Base-by-base conservation (phyloP, 2,888 invertebrate species). In the Agrypnus murinus region DNA sequence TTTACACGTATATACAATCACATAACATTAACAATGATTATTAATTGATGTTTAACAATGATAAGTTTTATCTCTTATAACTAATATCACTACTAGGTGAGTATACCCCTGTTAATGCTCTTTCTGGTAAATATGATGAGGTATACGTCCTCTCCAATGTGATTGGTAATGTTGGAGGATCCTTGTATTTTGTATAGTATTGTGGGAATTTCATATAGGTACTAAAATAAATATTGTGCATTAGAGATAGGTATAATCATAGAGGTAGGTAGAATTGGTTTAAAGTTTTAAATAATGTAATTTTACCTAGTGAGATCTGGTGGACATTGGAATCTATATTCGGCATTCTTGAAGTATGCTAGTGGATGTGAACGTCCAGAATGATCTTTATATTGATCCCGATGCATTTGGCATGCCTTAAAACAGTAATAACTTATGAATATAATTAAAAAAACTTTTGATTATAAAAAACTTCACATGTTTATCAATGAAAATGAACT, bases 331-430 rank as follows among this genome's bases (percentile, higher is more conserved):
- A 86, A 90, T 74, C 80, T 78, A 75, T 87, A 89, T 50, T 84
- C 83, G 0, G 86, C 81, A 0, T 86, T 84, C 72, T 85, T 87
- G 81, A 91, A 92, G 80, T 88, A 91, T 57, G 85, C 79, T 48
- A 91, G 78, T 0, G 90, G 90, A 82, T 91, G 90, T 70, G 89
- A 77, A 1, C 87, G 85, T 62, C 88, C 89, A 1, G 88, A 84
- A 71, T 88, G 87, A 45, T 91, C 90, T 82, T 88, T 88, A 79
- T 91, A 91, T 79, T 89, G 90, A 77, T 90, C 89, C 69, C 91
- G 86, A 73, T 90, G 89, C 34, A 87, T 83, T 79, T 91, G 91
- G 70, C 87, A 87, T 25, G 87, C 87, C 90, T 91, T 80, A 19
- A 78, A 74, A n/a, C n/a, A n/a, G n/a, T n/a, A n/a, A n/a, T n/a